These are phyloP conservation scores for Campopleginae sp. DNA, from an alignment of 2,888 invertebrate species.

Conservation along the genomic window DNA sequence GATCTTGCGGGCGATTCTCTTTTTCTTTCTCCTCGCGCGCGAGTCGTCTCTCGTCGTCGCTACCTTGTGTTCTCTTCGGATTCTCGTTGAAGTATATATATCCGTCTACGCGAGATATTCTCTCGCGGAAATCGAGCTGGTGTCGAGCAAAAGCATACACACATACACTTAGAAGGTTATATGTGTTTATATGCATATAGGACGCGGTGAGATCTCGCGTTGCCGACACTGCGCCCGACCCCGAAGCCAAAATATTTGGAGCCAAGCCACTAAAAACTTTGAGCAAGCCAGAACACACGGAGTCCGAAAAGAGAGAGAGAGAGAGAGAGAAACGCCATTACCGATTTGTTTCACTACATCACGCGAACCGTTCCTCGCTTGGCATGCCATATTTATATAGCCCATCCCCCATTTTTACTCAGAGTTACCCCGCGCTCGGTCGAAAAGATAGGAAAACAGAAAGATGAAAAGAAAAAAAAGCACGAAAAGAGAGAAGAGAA, in stretches of 20 bases:
- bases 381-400: conserved; percentile 21
- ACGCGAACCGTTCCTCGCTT: conserved; percentile 74
- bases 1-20: conserved; percentile 39
- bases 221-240: conserved; percentile 67
- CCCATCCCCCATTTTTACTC: conserved; percentile 25
- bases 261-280: conserved; percentile 83
- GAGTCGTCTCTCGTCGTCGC: conserved; percentile 34
- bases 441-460: conserved; percentile 42
- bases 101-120: conserved; percentile 36
- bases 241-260: conserved; percentile 83
- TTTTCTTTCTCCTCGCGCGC: conserved; percentile 23
- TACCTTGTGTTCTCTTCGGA: conserved; percentile 33
- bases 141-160: conserved; percentile 22
- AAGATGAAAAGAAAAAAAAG: not conserved
- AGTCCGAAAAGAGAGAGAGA: conserved; percentile 25
- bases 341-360: conserved; percentile 83
- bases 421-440: conserved; percentile 12
- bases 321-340: conserved; percentile 69
- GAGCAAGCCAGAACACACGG: conserved; percentile 78
- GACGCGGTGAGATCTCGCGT: conserved; percentile 4
- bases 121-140: conserved; percentile 26
- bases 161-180: not conserved
- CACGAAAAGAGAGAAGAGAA: conserved; percentile 35
- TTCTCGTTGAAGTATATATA: conserved; percentile 45
- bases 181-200: not conserved